A percentile compares a stretch with the other conserved stretches of the same genome.
Conservation (phyloP, 2,888 invertebrate species). For the Agonopterix subpropinquella region DNA sequence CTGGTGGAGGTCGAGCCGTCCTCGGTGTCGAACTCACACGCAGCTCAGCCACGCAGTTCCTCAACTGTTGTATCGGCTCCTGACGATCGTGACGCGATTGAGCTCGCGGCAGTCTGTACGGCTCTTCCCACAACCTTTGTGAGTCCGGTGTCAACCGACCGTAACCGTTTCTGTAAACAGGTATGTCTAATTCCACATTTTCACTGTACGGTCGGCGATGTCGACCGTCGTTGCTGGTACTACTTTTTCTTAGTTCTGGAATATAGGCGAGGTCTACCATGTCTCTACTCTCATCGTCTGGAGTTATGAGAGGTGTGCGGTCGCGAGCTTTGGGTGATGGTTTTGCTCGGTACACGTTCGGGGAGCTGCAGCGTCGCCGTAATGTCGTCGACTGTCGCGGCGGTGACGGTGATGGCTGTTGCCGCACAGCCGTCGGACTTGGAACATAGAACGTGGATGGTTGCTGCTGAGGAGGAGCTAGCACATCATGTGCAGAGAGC, state of each 20-base stretch:
- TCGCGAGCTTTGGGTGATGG: conserved; percentile 42
- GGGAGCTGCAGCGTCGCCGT: conserved; percentile 62
- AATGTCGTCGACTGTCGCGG: conserved; percentile 52
- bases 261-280: conserved; percentile 53
- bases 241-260: conserved; percentile 46
- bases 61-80: conserved; percentile 57
- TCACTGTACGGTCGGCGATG: conserved; percentile 64
- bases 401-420: conserved; percentile 59
- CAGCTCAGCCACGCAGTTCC: conserved; percentile 58
- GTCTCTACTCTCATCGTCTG: conserved; percentile 59
- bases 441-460: conserved; percentile 84
- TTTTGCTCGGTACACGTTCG: conserved; percentile 58
- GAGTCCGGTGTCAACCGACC: conserved; percentile 45
- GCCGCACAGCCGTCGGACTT: conserved; percentile 69
- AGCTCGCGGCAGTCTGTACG: conserved; percentile 61
- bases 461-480: conserved; percentile 72
- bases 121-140: conserved; percentile 63
- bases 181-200: conserved; percentile 58
- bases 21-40: conserved; percentile 62
- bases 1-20: conserved; percentile 55
- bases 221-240: conserved; percentile 37
- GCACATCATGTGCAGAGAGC: conserved; percentile 81
- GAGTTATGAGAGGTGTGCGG: conserved; percentile 46
- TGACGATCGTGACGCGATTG: conserved; percentile 41
- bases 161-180: conserved; percentile 55